Evolutionary conservation across 2,888 invertebrate species (phyloP).

Genomic region (Cremastobaeus sp.): DNA sequence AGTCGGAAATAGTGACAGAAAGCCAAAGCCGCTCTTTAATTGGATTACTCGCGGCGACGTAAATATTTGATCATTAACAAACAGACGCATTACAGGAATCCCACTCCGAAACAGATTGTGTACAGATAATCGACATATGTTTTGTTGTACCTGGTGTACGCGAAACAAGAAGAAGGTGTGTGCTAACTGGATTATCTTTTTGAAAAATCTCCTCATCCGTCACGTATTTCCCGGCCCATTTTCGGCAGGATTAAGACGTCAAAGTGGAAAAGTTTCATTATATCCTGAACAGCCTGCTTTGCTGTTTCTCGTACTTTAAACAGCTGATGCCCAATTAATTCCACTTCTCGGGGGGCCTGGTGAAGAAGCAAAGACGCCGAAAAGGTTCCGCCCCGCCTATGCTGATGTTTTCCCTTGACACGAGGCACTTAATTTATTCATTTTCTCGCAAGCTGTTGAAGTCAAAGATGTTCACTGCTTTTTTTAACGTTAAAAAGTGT

Average conservation of each 20-base stretch:
- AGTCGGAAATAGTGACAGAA: slow-evolving; percentile 26
- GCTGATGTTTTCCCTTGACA: slow-evolving; percentile 27
- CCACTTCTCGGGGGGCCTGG: slow-evolving; percentile 39
- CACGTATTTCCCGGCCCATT: slow-evolving; percentile 29
- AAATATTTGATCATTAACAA: slow-evolving; percentile 36
- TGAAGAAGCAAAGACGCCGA: slow-evolving; percentile 26
- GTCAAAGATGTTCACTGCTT: slow-evolving; percentile 34
- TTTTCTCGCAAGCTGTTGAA: slow-evolving; percentile 52
- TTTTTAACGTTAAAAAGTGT: slow-evolving; percentile 4
- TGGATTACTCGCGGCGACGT: slow-evolving; percentile 5
- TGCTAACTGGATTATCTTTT: slow-evolving; percentile 46
- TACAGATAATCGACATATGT: slow-evolving; percentile 35
- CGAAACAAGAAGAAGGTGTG: slow-evolving; percentile 42
- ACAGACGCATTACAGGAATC: slow-evolving; percentile 31
- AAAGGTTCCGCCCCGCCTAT: slow-evolving; percentile 48
- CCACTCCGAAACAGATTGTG: slow-evolving; percentile 16
- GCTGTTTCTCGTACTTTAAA: slow-evolving; percentile 37
- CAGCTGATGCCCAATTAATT: slow-evolving; percentile 56
- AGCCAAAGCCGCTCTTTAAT: background rate
- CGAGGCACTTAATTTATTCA: slow-evolving; percentile 38
- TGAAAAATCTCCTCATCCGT: slow-evolving; percentile 19
- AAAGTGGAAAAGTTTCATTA: slow-evolving; percentile 44
- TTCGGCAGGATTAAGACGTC: slow-evolving; percentile 45
- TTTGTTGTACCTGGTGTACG: slow-evolving; percentile 33
- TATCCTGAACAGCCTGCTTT: slow-evolving; percentile 35